These are phyloP conservation scores for Xanthorhoe designata DNA, from an alignment of 2,888 invertebrate species.

Conservation along the genomic window DNA sequence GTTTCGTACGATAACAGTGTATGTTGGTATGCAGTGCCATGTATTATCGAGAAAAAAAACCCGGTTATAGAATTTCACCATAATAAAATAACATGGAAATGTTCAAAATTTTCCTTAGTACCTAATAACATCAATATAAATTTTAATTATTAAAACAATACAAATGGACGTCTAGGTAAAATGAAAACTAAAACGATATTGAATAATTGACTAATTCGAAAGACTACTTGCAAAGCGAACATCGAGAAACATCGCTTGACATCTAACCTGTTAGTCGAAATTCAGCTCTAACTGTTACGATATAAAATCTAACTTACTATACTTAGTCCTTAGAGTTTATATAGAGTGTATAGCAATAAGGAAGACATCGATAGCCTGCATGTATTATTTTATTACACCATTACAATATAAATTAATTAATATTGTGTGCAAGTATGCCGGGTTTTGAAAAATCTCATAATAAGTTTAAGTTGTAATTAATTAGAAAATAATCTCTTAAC, in stretches of 20 bases:
- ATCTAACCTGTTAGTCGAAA: conserved; percentile 8
- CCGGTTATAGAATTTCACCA: not conserved
- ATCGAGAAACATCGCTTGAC: conserved; percentile 29
- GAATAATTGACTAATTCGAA: conserved; percentile 28
- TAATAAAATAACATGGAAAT: conserved; percentile 23
- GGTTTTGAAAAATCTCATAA: not conserved
- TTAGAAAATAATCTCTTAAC: no score
- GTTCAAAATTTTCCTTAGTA: conserved; percentile 17
- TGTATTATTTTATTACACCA: conserved; percentile 72
- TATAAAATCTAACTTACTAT: conserved; percentile 75
- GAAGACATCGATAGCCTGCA: conserved; percentile 86
- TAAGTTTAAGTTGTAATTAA: no score
- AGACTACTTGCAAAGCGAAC: conserved; percentile 24
- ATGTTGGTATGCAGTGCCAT: not conserved
- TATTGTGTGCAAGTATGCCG: conserved; percentile 13
- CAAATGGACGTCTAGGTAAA: conserved; percentile 19
- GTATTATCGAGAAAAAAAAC: conserved; percentile 3
- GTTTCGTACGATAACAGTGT: not conserved
- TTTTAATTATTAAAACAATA: conserved; percentile 11
- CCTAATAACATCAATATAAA: conserved; percentile 18
- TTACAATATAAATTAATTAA: conserved; percentile 66
- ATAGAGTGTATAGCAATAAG: conserved; percentile 84
- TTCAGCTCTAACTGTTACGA: conserved; percentile 39
- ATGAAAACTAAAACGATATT: conserved; percentile 1
- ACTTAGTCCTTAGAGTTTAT: conserved; percentile 69